Evolutionary conservation across 2,797 vertebrate species (phyloP), one percentile per base, ranked within the genome.

Genomic region (Gallinago nigripennis): DNA sequence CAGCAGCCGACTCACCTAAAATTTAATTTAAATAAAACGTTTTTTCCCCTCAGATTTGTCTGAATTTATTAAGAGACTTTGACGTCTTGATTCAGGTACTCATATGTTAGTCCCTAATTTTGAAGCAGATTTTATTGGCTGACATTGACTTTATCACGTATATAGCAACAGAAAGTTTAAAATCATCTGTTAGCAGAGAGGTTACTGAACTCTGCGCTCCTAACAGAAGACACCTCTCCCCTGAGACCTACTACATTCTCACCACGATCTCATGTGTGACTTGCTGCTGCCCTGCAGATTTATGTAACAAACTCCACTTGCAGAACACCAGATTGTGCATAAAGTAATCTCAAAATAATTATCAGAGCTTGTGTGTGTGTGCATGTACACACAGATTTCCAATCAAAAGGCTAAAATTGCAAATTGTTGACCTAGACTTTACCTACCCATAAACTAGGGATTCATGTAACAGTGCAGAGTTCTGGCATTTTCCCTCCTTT

Each of bases 1-100:
- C 96, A 99, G 98, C 96, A 99, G 98, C 43, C 99, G 99, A 96
- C 99, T 99, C 97, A 99, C 99, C 99, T 99, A 96, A 75, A 90
- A 91, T 90, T 72, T 27, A 63, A 97, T 37, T 71, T 50, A 56
- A 91, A 87, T 19, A 86, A 24, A 51, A 33, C 3, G 21, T 7
- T 20, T 28, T 50, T 78, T 77, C 45, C 75, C 27, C 24, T 81
- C 39, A 41, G 13, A 53, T 85, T 76, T 72, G 43, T 82, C 46
- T 63, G 21, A 50, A 65, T 54, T 61, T 48, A 16, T 39, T 37
- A 63, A 63, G 15, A 30, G 43, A 76, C 41, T 51, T 4, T 24
- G 39, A 2, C 16, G 39, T 23, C 41, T 63, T 76, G 18, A 66
- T 50, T 82, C 66, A 84, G 56, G 45, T 61, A 57, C 13, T 83